Percentiles rank a stretch among this genome's conserved stretches.
phyloP scores from a whole-genome alignment of 2,113 vertebrate species.

The Neotragus moschatus region DNA sequence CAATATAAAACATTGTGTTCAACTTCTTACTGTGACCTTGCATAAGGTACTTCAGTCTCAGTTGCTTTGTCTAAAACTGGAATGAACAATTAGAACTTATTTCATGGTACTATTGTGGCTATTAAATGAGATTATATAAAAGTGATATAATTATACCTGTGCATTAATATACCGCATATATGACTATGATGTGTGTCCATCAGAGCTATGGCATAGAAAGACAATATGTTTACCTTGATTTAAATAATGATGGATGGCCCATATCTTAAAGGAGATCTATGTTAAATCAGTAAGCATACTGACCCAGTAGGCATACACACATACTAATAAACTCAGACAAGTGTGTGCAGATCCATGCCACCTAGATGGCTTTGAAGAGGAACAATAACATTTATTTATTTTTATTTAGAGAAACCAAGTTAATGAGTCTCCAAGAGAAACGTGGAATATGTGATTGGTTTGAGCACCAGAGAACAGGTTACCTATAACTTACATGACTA shows the following conservation, averaged over 20 bases:
- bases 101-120: neutral
- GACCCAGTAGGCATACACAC: neutral
- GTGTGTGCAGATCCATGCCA: neutral
- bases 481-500: neutral
- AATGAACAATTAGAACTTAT: neutral
- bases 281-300: neutral
- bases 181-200: neutral
- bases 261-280: neutral
- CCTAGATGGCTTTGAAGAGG: neutral
- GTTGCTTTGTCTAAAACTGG: neutral
- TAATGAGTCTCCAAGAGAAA: neutral
- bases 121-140: neutral
- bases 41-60: neutral
- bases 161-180: neutral
- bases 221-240: neutral
- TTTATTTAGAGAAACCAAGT: neutral
- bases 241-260: neutral
- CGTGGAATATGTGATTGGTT: neutral
- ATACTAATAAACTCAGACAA: neutral
- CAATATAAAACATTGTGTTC: neutral
- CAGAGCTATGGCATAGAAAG: neutral
- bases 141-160: neutral
- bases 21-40: neutral
- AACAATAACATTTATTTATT: neutral
- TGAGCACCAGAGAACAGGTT: neutral